These are phyloP conservation scores for Salminus brasiliensis DNA, from an alignment of 2,113 vertebrate species.

Conservation along the genomic window DNA sequence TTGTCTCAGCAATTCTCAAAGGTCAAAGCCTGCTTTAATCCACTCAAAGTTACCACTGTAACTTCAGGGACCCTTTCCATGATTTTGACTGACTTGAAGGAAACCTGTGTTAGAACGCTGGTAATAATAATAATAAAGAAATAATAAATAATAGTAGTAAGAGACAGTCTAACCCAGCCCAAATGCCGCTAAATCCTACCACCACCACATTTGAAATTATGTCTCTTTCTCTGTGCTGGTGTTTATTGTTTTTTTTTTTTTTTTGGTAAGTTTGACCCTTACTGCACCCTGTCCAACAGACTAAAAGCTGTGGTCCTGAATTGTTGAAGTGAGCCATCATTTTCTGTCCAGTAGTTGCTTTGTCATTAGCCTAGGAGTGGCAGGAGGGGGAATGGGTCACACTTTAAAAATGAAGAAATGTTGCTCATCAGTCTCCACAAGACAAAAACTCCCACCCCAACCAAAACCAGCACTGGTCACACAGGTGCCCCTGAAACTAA, in stretches of 20 bases:
- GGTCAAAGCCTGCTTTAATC: slow-evolving; percentile 43
- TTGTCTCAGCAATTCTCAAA: slow-evolving; percentile 63
- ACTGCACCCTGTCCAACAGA: slow-evolving; percentile 48
- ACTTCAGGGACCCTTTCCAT: background rate
- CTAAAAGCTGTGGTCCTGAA: background rate
- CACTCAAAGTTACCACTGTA: too few species aligned
- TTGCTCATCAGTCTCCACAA: background rate
- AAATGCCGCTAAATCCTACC: slow-evolving; percentile 51
- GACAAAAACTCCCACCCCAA: background rate
- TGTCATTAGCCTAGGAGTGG: background rate
- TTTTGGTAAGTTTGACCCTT: slow-evolving; percentile 64
- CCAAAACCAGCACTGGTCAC: background rate
- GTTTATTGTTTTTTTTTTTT: slow-evolving; percentile 48
- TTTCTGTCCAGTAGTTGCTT: background rate
- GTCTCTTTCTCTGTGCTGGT: slow-evolving; percentile 72
- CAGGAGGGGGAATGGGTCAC: background rate
- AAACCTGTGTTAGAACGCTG: slow-evolving; percentile 54
- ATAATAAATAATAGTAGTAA: slow-evolving; percentile 20
- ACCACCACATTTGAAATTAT: slow-evolving; percentile 19
- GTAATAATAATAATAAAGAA: slow-evolving; percentile 43
- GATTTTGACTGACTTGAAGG: slow-evolving; percentile 6
- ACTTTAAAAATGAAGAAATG: background rate
- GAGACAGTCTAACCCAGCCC: slow-evolving; percentile 57
- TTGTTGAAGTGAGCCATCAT: background rate
- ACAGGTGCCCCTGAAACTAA: background rate